Evolutionary conservation across 2,797 vertebrate species (phyloP).

Genomic region (Acanthiza pusilla): DNA sequence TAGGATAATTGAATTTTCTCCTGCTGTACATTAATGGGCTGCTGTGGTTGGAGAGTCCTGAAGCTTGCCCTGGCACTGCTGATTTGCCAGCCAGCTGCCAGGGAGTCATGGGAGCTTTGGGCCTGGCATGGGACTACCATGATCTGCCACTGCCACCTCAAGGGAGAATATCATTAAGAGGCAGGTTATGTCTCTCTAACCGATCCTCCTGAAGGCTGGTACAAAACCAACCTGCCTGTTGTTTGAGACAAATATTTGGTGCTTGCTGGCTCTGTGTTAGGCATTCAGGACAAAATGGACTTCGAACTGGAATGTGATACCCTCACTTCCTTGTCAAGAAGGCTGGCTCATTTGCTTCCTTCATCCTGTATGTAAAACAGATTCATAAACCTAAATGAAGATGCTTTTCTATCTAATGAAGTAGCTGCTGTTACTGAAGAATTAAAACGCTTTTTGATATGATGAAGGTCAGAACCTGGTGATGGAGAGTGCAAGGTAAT

Average conservation of each 20-base stretch:
- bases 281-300: neutral
- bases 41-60: neutral
- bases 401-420: neutral
- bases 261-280: neutral
- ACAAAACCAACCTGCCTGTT: neutral
- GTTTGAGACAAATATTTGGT: constrained; percentile 27
- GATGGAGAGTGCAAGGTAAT: neutral
- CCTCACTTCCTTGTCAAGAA: neutral
- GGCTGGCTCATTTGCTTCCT: neutral
- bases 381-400: neutral
- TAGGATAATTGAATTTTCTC: neutral
- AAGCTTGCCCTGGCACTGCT: neutral
- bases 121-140: rapidly evolving
- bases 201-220: rapidly evolving
- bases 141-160: neutral
- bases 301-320: neutral
- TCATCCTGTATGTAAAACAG: neutral
- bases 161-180: neutral
- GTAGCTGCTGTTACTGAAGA: neutral
- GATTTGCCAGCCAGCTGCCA: neutral
- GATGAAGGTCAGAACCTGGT: neutral
- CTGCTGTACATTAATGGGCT: neutral
- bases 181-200: neutral
- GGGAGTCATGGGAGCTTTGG: neutral
- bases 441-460: neutral